Evolutionary conservation across 2,113 vertebrate genomes (phyloP).

Genomic region (Paradisaea rubra): DNA sequence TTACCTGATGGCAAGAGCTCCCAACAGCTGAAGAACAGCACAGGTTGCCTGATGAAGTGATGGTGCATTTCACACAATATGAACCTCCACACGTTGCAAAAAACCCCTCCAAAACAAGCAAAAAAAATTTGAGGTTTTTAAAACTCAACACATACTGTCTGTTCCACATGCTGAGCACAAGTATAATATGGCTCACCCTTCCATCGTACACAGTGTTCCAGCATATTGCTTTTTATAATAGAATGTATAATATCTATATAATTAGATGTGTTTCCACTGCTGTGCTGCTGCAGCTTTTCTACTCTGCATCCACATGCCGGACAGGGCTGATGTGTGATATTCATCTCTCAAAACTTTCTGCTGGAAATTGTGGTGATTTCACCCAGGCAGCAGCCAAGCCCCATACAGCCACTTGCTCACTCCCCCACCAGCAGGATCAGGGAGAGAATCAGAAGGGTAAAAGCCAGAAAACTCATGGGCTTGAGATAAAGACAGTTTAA

Average conservation of each 20-base stretch:
- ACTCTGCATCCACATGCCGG: background rate
- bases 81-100: rapidly evolving
- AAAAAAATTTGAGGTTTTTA: background rate
- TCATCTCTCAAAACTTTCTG: background rate
- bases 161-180: background rate
- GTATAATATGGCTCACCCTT: background rate
- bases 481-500: background rate
- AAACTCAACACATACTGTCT: background rate
- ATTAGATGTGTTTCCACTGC: background rate
- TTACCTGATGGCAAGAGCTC: background rate
- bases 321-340: background rate
- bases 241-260: background rate
- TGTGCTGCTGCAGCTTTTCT: background rate
- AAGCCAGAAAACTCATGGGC: background rate
- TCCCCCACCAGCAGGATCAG: background rate
- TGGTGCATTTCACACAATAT: rapidly evolving
- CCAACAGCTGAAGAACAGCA: rapidly evolving
- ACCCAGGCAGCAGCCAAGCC: background rate
- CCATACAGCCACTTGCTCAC: rapidly evolving
- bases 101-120: background rate
- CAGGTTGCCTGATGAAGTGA: background rate
- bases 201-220: rapidly evolving
- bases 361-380: background rate
- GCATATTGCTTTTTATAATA: background rate
- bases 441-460: background rate